These are phyloP conservation scores for Chamaea fasciata DNA, from an alignment of 2,113 vertebrate species.

Conservation along the genomic window DNA sequence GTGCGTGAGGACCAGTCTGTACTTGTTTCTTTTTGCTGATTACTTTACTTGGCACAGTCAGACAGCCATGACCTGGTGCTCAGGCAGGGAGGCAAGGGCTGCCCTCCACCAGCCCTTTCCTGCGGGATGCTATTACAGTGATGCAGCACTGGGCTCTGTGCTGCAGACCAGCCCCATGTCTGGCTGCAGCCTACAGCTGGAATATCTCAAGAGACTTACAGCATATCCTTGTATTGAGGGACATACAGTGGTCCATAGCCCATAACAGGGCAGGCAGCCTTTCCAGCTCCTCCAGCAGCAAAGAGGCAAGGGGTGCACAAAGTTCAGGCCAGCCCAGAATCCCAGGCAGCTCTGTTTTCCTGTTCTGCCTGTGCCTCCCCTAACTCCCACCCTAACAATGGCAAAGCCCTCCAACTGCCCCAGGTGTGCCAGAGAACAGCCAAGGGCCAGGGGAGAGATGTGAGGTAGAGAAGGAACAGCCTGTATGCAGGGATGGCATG, in stretches of 20 bases:
- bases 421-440: not conserved
- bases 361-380: not conserved
- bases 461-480: not conserved
- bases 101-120: not conserved
- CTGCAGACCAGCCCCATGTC: not conserved
- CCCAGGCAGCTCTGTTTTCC: not conserved
- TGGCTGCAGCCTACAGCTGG: not conserved
- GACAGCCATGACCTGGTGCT: accelerated
- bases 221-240: not conserved
- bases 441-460: not conserved
- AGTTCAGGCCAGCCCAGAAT: not conserved
- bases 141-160: not conserved
- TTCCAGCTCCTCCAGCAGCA: not conserved
- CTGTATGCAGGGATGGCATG: not conserved
- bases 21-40: not conserved
- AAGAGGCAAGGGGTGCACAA: not conserved
- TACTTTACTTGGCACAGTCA: not conserved
- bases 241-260: not conserved
- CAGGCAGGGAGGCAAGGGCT: not conserved
- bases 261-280: not conserved
- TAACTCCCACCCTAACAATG: accelerated
- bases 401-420: not conserved
- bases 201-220: not conserved
- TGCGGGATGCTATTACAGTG: not conserved
- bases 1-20: not conserved